These are phyloP conservation scores for Macrotrachela quadricornifera DNA, from an alignment of 1,140 invertebrate species.

Conservation along the genomic window DNA sequence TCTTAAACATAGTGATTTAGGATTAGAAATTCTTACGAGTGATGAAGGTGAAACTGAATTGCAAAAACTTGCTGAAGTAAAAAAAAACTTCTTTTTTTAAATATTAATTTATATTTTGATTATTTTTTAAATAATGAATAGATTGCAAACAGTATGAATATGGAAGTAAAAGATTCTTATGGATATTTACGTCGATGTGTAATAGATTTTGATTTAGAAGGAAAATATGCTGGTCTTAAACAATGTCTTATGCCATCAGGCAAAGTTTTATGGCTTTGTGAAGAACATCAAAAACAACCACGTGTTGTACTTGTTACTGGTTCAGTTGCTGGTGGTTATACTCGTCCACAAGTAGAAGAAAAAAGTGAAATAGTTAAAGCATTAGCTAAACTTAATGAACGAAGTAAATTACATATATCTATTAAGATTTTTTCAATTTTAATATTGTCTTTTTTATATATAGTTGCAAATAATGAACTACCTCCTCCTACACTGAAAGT, in stretches of 20 bases:
- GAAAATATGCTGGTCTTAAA: background rate
- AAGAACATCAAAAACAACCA: conserved; percentile 16
- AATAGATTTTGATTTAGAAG: background rate
- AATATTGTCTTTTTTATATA: too few relatives aligned
- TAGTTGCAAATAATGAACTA: too few relatives aligned
- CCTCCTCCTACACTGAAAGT: too few relatives aligned
- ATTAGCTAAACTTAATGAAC: too few relatives aligned
- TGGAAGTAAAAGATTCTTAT: background rate
- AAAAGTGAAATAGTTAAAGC: too few relatives aligned
- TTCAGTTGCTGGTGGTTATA: background rate
- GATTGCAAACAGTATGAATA: background rate
- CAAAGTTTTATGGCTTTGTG: conserved; percentile 24
- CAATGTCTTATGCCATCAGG: conserved; percentile 24
- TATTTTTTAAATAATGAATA: background rate
- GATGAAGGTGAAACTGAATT: background rate
- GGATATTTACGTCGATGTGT: background rate
- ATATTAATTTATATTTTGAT: background rate
- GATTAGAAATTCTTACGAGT: background rate
- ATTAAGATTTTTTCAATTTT: too few relatives aligned
- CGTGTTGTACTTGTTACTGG: conserved; percentile 7
- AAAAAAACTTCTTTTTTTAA: background rate
- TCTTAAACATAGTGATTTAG: conserved; percentile 4
- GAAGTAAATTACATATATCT: too few relatives aligned
- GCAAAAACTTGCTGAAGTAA: background rate
- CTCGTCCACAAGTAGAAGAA: too few relatives aligned